Conservation (phyloP, 1,140 invertebrate genomes). For the Hypsibius dujardini region DNA sequence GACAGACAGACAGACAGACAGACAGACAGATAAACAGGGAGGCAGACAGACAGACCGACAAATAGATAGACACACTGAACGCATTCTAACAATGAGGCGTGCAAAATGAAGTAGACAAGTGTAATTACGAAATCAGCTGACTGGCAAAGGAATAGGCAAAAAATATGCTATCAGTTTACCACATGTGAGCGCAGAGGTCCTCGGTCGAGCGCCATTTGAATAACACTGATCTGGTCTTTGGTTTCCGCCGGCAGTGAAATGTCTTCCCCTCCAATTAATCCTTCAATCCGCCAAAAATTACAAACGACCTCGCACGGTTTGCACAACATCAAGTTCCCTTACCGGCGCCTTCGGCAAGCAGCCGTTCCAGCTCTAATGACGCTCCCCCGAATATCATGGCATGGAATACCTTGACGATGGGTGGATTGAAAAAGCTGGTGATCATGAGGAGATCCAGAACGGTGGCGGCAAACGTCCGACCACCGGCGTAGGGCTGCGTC, state of each 20-base stretch:
- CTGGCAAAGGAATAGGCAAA: no score
- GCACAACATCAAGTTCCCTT: no score
- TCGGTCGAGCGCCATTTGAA: not conserved
- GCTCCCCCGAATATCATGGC: constrained; percentile 3
- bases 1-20: no score
- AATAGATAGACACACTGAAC: no score
- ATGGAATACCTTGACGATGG: constrained; percentile 11
- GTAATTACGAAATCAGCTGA: no score
- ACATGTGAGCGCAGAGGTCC: not conserved
- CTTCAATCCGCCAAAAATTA: no score
- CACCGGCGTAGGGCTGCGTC: constrained; percentile 6
- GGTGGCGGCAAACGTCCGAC: constrained; percentile 1
- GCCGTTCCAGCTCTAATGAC: constrained; percentile 6
- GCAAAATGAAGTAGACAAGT: no score
- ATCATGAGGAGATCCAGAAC: constrained; percentile 6
- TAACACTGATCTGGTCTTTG: not conserved
- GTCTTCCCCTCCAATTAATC: not conserved
- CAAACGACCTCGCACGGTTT: no score
- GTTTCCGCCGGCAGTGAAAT: not conserved
- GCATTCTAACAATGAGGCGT: no score
- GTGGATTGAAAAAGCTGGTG: not conserved
- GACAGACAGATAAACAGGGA: no score
- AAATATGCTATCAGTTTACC: not conserved
- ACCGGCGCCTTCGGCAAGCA: constrained; percentile 9
- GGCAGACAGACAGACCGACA: no score